Conservation (phyloP, 1,140 invertebrate genomes). For the Drosophila santomea region DNA sequence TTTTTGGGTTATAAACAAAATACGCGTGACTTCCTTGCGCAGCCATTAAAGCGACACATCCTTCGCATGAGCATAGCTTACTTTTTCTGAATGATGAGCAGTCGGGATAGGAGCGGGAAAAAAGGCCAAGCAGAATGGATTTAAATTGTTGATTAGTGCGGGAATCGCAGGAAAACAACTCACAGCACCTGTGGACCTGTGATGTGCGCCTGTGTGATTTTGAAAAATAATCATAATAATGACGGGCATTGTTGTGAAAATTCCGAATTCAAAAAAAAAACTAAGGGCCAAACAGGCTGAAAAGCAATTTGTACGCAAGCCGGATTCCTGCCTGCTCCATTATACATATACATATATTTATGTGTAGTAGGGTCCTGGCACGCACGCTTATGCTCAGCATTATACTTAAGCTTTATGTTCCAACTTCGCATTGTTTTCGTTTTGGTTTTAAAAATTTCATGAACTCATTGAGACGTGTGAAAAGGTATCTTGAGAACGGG, state of each 20-base stretch:
- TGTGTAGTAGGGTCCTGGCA: conserved; percentile 50
- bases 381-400: conserved; percentile 71
- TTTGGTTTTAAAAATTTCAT: conserved; percentile 73
- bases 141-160: conserved; percentile 83
- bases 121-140: conserved; percentile 67
- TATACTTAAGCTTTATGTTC: conserved; percentile 75
- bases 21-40: conserved; percentile 80
- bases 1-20: conserved; percentile 79
- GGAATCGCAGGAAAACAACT: conserved; percentile 51
- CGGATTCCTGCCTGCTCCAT: conserved; percentile 2
- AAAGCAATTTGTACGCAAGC: conserved; percentile 68
- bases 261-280: conserved; percentile 58
- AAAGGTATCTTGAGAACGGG: conserved; percentile 53
- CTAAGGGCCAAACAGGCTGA: conserved; percentile 54
- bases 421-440: conserved; percentile 60
- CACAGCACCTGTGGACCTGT: conserved; percentile 49
- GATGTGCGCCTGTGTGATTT: conserved; percentile 46
- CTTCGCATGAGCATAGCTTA: conserved; percentile 48
- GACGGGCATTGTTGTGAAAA: conserved; percentile 76
- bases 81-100: conserved; percentile 58
- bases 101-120: background rate
- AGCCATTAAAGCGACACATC: conserved; percentile 80
- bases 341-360: background rate
- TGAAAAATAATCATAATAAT: conserved; percentile 83
- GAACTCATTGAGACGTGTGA: conserved; percentile 72